Evolutionary conservation across 2,888 invertebrate genomes (phyloP), one percentile per base, ranked within the genome.

Genomic region (Nowickia ferox): DNA sequence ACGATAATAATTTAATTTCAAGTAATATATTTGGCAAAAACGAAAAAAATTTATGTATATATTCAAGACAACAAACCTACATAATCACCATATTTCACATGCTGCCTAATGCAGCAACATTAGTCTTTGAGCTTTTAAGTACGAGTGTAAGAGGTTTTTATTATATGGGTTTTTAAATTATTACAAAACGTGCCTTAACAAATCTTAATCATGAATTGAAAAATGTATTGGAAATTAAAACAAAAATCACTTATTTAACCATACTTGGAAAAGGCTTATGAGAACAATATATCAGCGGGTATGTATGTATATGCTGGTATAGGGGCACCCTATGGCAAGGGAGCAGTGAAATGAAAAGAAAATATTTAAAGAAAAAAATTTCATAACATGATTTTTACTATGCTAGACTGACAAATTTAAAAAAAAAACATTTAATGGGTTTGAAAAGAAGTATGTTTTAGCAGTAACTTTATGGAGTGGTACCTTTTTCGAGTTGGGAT

Each of bases 1-100:
- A 69, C 63, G 77, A 84, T 84, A 84, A 82, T 78, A 85, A 74
- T 85, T 85, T 85, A 85, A 85, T 85, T 85, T 85, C 30, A 74
- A 44, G 77, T 38, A 69, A 85, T 82, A 78, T 69, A 82, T 85
- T 74, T 66, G n/a, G 6, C 17, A 57, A 76, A 55, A 57, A 22
- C 59, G 72, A 44, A 48, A 76, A 55, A 48, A 22, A 71, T 19
- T n/a, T 15, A 0, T n/a, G 46, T 38, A 17, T 9, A 15, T 30
- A 22, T 30, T 9, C 11, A 63, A 59, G 40, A 61, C n/a, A 69
- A 19, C 0, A 59, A 63, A 55, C 80, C 55, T 55, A 48, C 66
- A 71, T 71, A 71, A 71, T 71, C 40, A 46, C 8, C 10, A 19
- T 44, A 19, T 53, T 38, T 53, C n/a, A n/a, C 53, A 19, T 59